Evolutionary conservation across 2,888 invertebrate species (phyloP), one percentile per base, ranked within the genome.

Genomic region (Pediacus dermestoides): DNA sequence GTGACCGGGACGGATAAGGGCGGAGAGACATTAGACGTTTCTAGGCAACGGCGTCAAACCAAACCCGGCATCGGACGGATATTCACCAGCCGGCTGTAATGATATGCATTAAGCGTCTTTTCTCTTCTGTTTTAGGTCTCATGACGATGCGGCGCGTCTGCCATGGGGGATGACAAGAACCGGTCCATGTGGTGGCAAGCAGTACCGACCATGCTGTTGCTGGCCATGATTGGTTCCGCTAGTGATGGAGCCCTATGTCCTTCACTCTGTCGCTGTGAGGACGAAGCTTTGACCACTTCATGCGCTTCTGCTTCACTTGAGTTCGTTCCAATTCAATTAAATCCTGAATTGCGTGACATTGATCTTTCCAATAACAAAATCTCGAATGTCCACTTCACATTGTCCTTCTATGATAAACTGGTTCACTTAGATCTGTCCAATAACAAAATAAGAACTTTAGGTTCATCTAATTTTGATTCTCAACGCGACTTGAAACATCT

Each of bases 311-410:
- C 88, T 36, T 80, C 79, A 44, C 77, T 91, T 50, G 88, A 88
- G 65, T 84, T 88, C 55, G 86, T 91, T 36, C 91, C 91, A 43
- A 89, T 90, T 55, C 89, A 89, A 64, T 76, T 91, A 52, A 91
- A 91, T 69, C 93, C 93, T 23, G 88, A 88, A 65, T 80, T 88
- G 32, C 81, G 80, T 34, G 81, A 83, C 68, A 83, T 93, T 61
- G 85, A 87, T 64, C 78, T 93, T 39, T 83, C 85, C n/a, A 78
- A 82, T 63, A 93, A 93, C 69, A 80, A 81, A 52, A 88, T 94
- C 61, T 77, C 79, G 60, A 81, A 79, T 60, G 77, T 93, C 4
- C 81, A 85, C 49, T 84, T 83, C 65, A 82, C 87, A 11, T 78
- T 91, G 60, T 78, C 77, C 32, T 85, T 90, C 70, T 91, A 91